phyloP scores from a whole-genome alignment of 2,888 invertebrate species.

The Arge pagana region DNA sequence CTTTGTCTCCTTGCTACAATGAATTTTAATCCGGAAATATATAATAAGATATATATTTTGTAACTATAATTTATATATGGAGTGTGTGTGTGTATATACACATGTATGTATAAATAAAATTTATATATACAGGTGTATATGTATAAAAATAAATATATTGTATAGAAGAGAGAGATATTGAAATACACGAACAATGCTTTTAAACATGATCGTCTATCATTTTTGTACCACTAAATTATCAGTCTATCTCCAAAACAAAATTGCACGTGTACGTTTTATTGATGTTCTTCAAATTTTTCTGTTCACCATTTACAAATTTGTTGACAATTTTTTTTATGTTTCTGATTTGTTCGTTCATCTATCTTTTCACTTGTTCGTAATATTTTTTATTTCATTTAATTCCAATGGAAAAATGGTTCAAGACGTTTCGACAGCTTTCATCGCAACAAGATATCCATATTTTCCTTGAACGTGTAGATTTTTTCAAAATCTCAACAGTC shows the following conservation, averaged over 20 bases:
- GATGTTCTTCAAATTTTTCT: not conserved
- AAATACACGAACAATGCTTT: conserved; percentile 59
- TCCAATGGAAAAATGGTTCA: conserved; percentile 3
- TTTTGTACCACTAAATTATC: conserved; percentile 53
- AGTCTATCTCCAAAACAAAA: conserved; percentile 32
- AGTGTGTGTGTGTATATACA: conserved; percentile 54
- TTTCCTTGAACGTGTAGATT: conserved; percentile 4
- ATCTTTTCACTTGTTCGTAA: conserved; percentile 6
- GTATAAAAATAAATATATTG: conserved; percentile 53
- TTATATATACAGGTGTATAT: conserved; percentile 55
- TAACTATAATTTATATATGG: conserved; percentile 57
- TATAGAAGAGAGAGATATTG: conserved; percentile 58
- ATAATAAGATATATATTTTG: conserved; percentile 51
- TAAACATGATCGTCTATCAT: conserved; percentile 57
- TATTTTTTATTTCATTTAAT: conserved; percentile 12
- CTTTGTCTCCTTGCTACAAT: conserved; percentile 38
- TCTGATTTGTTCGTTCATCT: conserved; percentile 17
- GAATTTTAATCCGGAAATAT: conserved; percentile 44
- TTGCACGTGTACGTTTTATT: not conserved
- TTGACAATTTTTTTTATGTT: conserved; percentile 6
- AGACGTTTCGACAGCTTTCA: conserved; percentile 1
- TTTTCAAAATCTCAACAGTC: conserved; percentile 15
- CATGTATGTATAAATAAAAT: conserved; percentile 51
- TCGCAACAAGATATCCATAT: conserved; percentile 12
- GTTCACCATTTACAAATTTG: not conserved